Base-by-base conservation (phyloP, 2,113 vertebrate genomes). In the Ahaetulla prasina region DNA sequence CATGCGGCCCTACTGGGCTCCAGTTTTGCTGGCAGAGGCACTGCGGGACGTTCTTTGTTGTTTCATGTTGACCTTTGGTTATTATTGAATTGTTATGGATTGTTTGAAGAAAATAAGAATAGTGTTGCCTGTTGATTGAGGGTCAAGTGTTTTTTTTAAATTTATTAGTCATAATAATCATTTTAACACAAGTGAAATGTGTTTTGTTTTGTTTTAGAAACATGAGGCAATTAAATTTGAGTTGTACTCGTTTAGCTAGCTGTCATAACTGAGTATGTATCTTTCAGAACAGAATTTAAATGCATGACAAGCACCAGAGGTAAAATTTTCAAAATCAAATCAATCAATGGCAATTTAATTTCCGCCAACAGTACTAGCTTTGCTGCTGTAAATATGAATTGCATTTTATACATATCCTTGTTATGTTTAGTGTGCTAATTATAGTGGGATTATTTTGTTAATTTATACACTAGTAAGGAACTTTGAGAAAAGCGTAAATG, bases 391-490 rank as follows among this genome's bases (percentile, higher is more conserved):
- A 90, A 45, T 25, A 52, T 92, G 45, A 86, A 87, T 57, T 0
- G 0, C 16, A 43, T 35, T 84, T 95, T 95, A 68, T 12, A 55
- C 22, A 22, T 23, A 25, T 90, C 9, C 85, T 88, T 91, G 74
- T 80, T 45, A 89, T 0, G 8, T 94, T 52, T 84, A 90, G 25
- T 89, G 23, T 14, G 89, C 14, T 93, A 35, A 47, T 68, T 93
- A 35, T 47, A 54, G 14, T 94, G 53, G 63, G 0, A 35, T 63
- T 89, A 92, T 92, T 87, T 23, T 60, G 68, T 53, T 89, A 94
- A 93, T 91, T 5, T 89, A 87, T 87, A 93, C 20, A 90, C 86
- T 88, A 92, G 23, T 88, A 63, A 94, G 90, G 92, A 94, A 84
- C 55, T 84, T 95, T 89, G 90, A 92, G 93, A 60, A 89, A 93